Percentiles rank a stretch among this genome's conserved stretches.
These are phyloP conservation scores for Eupleurogrammus muticus DNA, from an alignment of 2,797 vertebrate genomes.

Conservation along the genomic window DNA sequence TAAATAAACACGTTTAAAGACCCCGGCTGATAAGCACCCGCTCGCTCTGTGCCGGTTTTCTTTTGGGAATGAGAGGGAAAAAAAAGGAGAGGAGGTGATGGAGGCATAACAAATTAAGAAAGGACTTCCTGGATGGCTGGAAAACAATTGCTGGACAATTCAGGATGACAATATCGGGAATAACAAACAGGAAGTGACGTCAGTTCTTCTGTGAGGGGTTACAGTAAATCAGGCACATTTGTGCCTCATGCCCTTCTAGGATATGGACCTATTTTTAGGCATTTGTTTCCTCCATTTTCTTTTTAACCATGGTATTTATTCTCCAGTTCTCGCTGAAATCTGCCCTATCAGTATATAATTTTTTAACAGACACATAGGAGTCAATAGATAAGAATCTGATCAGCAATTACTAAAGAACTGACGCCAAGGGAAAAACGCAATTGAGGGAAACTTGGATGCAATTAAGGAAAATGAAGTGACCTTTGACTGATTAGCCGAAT, in stretches of 20 bases:
- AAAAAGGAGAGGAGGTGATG: conserved; percentile 61
- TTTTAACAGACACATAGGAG: not conserved
- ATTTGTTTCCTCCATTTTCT: not conserved
- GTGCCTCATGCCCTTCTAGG: conserved; percentile 28
- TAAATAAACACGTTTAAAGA: conserved; percentile 74
- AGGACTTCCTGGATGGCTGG: conserved; percentile 73
- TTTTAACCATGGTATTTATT: no score
- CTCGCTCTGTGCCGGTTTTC: conserved; percentile 37
- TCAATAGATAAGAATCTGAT: no score
- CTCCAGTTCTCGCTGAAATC: not conserved
- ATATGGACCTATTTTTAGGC: not conserved
- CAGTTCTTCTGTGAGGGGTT: conserved; percentile 59
- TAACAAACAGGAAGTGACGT: conserved; percentile 78
- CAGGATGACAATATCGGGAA: conserved; percentile 56
- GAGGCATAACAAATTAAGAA: conserved; percentile 72
- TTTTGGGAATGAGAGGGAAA: conserved; percentile 51
- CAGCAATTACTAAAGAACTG: no score
- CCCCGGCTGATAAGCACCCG: conserved; percentile 53
- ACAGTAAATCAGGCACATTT: conserved; percentile 29
- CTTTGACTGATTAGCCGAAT: no score
- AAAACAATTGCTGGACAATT: conserved; percentile 62
- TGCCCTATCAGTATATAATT: not conserved
- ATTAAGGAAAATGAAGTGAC: no score
- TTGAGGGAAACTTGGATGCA: no score
- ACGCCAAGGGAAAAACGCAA: no score